Conservation (phyloP, 2,888 invertebrate species). For the Euclidia mi region DNA sequence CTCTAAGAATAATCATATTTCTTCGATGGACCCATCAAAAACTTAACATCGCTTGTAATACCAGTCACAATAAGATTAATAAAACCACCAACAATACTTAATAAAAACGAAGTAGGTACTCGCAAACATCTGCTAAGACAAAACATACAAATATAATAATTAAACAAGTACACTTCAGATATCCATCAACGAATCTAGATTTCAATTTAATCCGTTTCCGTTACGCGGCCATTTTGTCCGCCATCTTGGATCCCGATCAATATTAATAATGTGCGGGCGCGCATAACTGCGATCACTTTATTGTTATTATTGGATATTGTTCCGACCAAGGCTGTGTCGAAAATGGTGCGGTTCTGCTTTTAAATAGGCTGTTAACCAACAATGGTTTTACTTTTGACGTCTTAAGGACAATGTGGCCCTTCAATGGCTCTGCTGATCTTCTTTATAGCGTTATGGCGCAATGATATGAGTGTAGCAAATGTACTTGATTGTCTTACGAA, state of each 20-base stretch:
- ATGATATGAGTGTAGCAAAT: conserved; percentile 35
- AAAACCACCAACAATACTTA: too few relatives aligned
- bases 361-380: conserved; percentile 65
- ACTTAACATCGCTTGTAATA: too few relatives aligned
- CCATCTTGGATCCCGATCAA: conserved; percentile 61
- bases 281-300: conserved; percentile 70
- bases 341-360: conserved; percentile 77
- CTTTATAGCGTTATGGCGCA: conserved; percentile 29
- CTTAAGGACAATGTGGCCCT: conserved; percentile 63
- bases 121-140: not conserved
- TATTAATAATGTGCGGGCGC: conserved; percentile 63
- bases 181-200: conserved; percentile 43
- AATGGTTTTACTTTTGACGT: conserved; percentile 58
- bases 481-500: not conserved
- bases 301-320: conserved; percentile 89
- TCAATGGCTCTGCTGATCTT: conserved; percentile 39
- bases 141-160: conserved; percentile 31
- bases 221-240: conserved; percentile 58
- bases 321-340: conserved; percentile 77
- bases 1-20: too few relatives aligned
- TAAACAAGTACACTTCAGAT: conserved; percentile 25
- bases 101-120: too few relatives aligned
- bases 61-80: too few relatives aligned
- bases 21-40: too few relatives aligned
- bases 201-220: conserved; percentile 58